Conservation (phyloP, 2,888 invertebrate species). For the Melangyna quadrimaculata region DNA sequence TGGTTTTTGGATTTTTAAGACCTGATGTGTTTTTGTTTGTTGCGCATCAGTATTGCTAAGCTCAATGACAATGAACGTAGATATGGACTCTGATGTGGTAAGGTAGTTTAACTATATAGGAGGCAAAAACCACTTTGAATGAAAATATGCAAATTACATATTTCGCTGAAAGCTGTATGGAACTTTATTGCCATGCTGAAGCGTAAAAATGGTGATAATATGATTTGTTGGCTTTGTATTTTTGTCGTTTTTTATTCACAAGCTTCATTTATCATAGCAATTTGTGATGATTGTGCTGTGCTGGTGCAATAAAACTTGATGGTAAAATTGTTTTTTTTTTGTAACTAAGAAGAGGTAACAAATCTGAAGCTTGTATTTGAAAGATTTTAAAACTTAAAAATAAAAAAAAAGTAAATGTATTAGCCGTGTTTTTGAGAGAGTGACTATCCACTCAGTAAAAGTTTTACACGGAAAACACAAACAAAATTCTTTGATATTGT, state of each 20-base stretch:
- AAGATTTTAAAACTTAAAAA: too few species aligned
- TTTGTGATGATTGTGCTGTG: conserved; percentile 56
- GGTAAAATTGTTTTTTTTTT: not conserved
- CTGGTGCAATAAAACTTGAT: conserved; percentile 38
- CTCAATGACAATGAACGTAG: conserved; percentile 41
- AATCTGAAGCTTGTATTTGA: too few species aligned
- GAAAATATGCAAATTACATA: conserved; percentile 68
- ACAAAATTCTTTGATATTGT: too few species aligned
- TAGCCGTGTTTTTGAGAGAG: too few species aligned
- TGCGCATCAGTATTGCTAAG: conserved; percentile 33
- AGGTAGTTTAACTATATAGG: conserved; percentile 42
- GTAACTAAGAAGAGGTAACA: too few species aligned
- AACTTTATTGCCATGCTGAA: conserved; percentile 44
- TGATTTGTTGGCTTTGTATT: conserved; percentile 65
- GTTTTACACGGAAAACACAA: too few species aligned
- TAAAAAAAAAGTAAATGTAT: too few species aligned
- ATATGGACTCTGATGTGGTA: conserved; percentile 5
- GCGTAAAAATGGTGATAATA: conserved; percentile 57
- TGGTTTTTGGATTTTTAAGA: conserved; percentile 62
- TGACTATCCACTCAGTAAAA: too few species aligned
- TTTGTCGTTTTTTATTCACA: not conserved
- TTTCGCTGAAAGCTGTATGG: conserved; percentile 13
- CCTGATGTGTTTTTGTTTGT: conserved; percentile 14
- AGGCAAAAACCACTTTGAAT: conserved; percentile 41
- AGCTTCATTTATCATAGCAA: conserved; percentile 59